phyloP scores from a whole-genome alignment of 2,888 invertebrate species.

The Cylindroiulus punctatus region DNA sequence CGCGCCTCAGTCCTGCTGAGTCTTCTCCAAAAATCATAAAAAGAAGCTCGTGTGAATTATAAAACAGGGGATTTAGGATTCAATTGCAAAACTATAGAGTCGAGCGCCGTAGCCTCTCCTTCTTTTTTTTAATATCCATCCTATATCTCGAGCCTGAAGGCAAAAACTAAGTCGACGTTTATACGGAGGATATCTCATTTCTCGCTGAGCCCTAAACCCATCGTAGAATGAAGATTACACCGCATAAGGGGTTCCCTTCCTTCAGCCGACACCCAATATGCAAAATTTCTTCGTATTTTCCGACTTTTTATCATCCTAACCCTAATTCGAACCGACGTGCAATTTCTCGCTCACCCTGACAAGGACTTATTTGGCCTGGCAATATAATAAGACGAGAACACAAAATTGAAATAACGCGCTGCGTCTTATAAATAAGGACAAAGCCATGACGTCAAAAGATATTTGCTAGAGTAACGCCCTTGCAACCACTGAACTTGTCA shows the following conservation, averaged over 20 bases:
- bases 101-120: neutral
- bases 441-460: neutral
- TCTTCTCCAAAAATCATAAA: slow-evolving; percentile 38
- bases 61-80: slow-evolving; percentile 28
- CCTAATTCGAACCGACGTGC: slow-evolving; percentile 1
- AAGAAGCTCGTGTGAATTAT: slow-evolving; percentile 20
- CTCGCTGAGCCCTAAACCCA: neutral
- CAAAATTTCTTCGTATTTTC: neutral
- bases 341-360: neutral
- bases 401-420: neutral
- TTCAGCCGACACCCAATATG: slow-evolving; percentile 16
- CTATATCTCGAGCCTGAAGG: neutral
- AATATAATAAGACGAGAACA: neutral
- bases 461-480: neutral
- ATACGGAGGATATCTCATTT: slow-evolving; percentile 28
- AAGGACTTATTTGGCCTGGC: slow-evolving; percentile 11
- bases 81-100: slow-evolving; percentile 26
- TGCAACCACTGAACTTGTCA: neutral
- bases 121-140: slow-evolving; percentile 25
- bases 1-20: slow-evolving; percentile 1
- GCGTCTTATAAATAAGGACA: neutral
- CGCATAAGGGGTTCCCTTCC: neutral
- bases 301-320: neutral
- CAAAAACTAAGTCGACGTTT: neutral
- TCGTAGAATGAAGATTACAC: slow-evolving; percentile 9